Percentiles rank a stretch among this genome's conserved stretches.
Evolutionary conservation across 2,113 vertebrate genomes (phyloP).

Genomic region (Megaleporinus macrocephalus): DNA sequence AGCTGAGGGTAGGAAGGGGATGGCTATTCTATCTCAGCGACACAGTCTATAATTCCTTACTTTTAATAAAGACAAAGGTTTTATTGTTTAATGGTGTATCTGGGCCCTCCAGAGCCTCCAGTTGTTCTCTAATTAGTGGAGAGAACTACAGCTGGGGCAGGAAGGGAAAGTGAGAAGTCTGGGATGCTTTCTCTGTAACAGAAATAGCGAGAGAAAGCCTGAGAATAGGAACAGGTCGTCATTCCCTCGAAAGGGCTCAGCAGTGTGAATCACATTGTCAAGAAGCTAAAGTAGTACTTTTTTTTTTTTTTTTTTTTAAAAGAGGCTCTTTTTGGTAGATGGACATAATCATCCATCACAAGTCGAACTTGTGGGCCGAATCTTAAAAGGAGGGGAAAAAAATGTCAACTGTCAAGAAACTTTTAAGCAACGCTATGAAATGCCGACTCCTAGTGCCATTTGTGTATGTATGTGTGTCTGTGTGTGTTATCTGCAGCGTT

Average conservation of each 20-base stretch:
- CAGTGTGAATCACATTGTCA: background rate
- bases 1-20: constrained; percentile 48
- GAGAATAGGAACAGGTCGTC: background rate
- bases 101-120: constrained; percentile 41
- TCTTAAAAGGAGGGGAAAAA: background rate
- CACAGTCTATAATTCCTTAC: constrained; percentile 37
- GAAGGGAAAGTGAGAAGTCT: background rate
- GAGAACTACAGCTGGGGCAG: constrained; percentile 19
- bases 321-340: background rate
- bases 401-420: background rate
- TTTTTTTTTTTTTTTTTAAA: background rate
- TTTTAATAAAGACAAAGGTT: constrained; percentile 41
- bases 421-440: background rate
- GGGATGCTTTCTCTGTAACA: background rate
- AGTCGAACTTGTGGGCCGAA: background rate
- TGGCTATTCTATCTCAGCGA: constrained; percentile 56
- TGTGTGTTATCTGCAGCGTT: constrained; percentile 74
- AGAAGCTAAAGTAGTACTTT: too few relatives aligned
- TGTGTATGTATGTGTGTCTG: constrained; percentile 25
- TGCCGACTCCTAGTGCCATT: background rate
- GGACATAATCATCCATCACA: background rate
- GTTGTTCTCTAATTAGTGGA: constrained; percentile 63
- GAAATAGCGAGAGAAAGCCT: background rate
- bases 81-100: constrained; percentile 50
- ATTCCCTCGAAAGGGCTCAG: background rate